Base-by-base conservation (phyloP, 2,113 vertebrate species). In the Orthonyx spaldingii region DNA sequence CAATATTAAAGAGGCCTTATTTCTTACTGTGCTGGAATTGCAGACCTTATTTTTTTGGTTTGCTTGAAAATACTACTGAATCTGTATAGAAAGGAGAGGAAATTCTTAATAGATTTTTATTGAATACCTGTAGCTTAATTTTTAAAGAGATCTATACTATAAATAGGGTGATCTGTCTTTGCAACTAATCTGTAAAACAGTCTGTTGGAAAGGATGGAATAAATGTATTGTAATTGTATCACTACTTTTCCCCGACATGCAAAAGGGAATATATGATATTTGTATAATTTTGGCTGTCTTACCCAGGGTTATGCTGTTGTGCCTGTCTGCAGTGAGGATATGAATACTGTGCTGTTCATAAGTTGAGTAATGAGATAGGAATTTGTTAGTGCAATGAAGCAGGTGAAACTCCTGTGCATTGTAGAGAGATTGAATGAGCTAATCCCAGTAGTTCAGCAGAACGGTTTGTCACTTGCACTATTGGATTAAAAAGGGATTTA, bases 11-110 rank as follows among this genome's bases (percentile, higher is more conserved):
- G 98, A 98, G 99, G 99, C 99, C 99, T 99, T 99, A 99, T 97
- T 98, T 98, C 98, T 98, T 99, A 98, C 98, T 98, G 98, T 98
- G 98, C 98, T 98, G 98, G 98, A 98, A 97, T 98, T 93, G 97
- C 98, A 97, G 95, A 98, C 98, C 97, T 96, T 90, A 92, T 93
- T 96, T 94, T 84, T 96, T 96, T 95, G 95, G 98, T 98, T 98
- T 98, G 98, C 98, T 97, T 96, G 98, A 95, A 98, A 98, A 98
- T 99, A 99, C 99, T 99, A 99, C 99, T 99, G 99, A 99, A 98
- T 99, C 97, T 99, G 98, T 99, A 98, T 98, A 98, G 98, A 99
- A 98, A 98, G 96, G 97, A 97, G 97, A 97, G 95, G 97, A 98
- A 97, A 98, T 97, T 97, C 97, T 96, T 90, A 97, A 96, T 98